phyloP scores from a whole-genome alignment of 2,797 vertebrate species.

The Eidolon dupreanum region DNA sequence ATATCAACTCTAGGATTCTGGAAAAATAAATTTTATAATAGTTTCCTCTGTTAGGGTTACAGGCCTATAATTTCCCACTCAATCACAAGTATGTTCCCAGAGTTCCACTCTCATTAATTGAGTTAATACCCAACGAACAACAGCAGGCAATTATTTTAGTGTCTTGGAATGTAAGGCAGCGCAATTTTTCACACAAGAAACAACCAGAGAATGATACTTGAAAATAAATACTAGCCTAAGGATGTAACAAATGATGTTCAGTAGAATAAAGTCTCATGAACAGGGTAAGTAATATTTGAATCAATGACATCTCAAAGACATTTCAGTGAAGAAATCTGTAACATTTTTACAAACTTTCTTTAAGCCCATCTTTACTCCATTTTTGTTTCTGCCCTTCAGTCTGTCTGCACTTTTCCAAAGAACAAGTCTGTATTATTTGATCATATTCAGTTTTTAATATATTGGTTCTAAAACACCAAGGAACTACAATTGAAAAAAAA shows the following conservation, averaged over 20 bases:
- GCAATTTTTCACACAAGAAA: background rate
- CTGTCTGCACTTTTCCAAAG: background rate
- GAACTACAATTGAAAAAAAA: conserved; percentile 36
- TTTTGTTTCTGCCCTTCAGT: background rate
- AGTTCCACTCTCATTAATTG: background rate
- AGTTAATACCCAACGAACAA: background rate
- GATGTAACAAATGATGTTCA: background rate
- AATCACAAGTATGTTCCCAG: background rate
- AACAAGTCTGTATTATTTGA: background rate
- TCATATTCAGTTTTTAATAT: background rate
- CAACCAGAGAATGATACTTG: background rate
- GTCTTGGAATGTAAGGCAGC: background rate
- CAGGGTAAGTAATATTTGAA: background rate
- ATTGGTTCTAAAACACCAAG: background rate
- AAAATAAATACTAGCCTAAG: background rate
- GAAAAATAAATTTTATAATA: background rate
- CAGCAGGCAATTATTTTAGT: background rate
- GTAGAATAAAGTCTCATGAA: background rate
- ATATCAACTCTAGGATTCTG: background rate
- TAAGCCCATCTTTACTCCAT: background rate
- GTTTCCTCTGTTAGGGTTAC: background rate
- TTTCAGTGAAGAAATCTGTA: background rate
- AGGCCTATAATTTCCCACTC: background rate
- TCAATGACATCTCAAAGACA: background rate
- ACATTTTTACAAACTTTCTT: background rate